These are phyloP conservation scores for Pocota personata DNA, from an alignment of 2,888 invertebrate species.

Conservation along the genomic window DNA sequence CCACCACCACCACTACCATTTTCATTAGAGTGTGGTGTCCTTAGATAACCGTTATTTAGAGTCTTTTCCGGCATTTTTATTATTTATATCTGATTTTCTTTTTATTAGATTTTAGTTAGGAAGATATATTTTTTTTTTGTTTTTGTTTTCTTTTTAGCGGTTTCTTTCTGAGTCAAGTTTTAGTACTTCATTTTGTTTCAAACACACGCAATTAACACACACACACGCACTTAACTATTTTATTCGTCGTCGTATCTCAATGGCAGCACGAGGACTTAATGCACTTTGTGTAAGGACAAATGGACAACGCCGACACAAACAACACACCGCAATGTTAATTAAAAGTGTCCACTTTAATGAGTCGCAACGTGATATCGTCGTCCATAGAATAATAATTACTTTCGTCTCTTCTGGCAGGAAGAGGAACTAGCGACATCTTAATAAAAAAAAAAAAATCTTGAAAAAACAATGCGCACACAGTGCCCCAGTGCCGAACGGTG, in stretches of 20 bases:
- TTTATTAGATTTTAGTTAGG: slow-evolving; percentile 26
- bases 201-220: slow-evolving; percentile 17
- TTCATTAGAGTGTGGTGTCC: slow-evolving; percentile 75
- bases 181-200: slow-evolving; percentile 60
- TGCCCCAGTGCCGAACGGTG: background rate
- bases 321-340: slow-evolving; percentile 65
- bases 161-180: slow-evolving; percentile 30
- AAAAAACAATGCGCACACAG: background rate
- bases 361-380: slow-evolving; percentile 59
- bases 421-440: slow-evolving; percentile 62
- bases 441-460: background rate
- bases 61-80: slow-evolving; percentile 77
- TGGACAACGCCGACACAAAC: background rate
- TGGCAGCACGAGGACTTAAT: slow-evolving; percentile 29
- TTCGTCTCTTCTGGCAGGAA: slow-evolving; percentile 58
- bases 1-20: slow-evolving; percentile 63
- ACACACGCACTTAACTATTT: slow-evolving; percentile 1
- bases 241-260: background rate
- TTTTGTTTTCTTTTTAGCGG: background rate
- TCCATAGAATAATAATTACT: slow-evolving; percentile 65
- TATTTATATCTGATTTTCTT: slow-evolving; percentile 57
- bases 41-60: slow-evolving; percentile 82
- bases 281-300: slow-evolving; percentile 41
- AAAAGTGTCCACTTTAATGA: slow-evolving; percentile 71
- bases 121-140: slow-evolving; percentile 6